Base-by-base conservation (phyloP, 2,113 vertebrate genomes). In the Agelaius tricolor region DNA sequence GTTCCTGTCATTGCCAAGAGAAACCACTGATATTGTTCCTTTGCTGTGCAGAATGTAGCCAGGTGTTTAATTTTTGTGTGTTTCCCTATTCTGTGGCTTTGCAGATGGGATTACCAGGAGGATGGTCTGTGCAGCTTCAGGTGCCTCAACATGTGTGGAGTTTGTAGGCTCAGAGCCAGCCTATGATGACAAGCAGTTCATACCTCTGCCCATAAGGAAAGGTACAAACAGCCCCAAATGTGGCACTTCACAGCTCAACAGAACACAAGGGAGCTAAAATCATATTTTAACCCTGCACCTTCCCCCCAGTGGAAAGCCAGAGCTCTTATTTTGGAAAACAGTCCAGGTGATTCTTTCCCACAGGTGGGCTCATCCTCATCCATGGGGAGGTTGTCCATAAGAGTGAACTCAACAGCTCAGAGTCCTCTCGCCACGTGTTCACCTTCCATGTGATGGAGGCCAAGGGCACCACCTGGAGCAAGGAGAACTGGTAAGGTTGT, bases 371-470 rank as follows among this genome's bases (percentile, higher is more conserved):
- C 4, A 71, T 99, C 49, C 97, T 99, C 37, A 99, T 99, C 96
- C 99, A 99, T 0, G 99, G 99, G 1, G 97, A 99, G 85, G 99
- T 99, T 3, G 99, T 99, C 52, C 99, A 99, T n/a, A 99, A 98
- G 90, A 99, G 99, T 13, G 98, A 98, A 7, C 94, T 92, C 54
- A 99, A 99, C 97, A 94, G 73, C 24, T 99, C 99, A 0, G 85
- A 96, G 13, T 75, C 46, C 12, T 99, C 99, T 1, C 99, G 99
- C 39, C 98, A 99, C 0, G 99, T 83, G 11, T 99, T 99, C 91
- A 98, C 99, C 24, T 99, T 99, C 98, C 99, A 99, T 9, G 75
- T 99, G 67, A 99, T 99, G 99, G 99, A 99, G 58, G 97, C 98
- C 3, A 90, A 98, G 62, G 98, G 96, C 87, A 98, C 99, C 2